These are phyloP conservation scores for Ischnus inquisitorius DNA, from an alignment of 2,888 invertebrate species.

Conservation along the genomic window DNA sequence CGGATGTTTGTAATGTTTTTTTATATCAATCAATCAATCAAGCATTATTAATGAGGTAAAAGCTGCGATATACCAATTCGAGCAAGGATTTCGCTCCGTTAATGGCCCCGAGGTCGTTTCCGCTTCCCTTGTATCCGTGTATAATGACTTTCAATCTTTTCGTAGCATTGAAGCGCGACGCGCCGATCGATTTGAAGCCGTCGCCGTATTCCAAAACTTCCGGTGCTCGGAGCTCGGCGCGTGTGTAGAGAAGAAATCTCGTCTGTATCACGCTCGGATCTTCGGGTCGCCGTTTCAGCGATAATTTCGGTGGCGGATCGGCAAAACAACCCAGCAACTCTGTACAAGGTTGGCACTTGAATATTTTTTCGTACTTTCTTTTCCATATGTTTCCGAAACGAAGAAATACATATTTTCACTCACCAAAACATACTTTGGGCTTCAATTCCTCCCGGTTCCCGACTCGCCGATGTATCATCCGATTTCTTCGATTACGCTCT, in stretches of 20 bases:
- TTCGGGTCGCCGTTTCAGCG: constrained; percentile 87
- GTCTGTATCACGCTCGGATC: constrained; percentile 87
- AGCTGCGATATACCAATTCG: constrained; percentile 84
- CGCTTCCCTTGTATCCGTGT: constrained; percentile 88
- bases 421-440: constrained; percentile 82
- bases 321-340: constrained; percentile 88
- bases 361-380: too few relatives aligned
- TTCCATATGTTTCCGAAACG: not conserved
- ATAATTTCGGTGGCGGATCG: constrained; percentile 85
- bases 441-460: constrained; percentile 76
- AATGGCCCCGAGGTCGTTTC: constrained; percentile 86
- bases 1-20: too few relatives aligned
- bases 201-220: constrained; percentile 86
- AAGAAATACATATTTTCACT: constrained; percentile 46
- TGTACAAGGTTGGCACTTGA: constrained; percentile 77
- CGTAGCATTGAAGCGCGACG: constrained; percentile 85
- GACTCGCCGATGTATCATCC: constrained; percentile 75
- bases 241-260: constrained; percentile 86
- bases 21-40: too few relatives aligned
- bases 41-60: not conserved
- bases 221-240: constrained; percentile 83
- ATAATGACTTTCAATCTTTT: constrained; percentile 86
- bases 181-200: constrained; percentile 84
- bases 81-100: constrained; percentile 85
- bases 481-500: constrained; percentile 73